Evolutionary conservation across 2,113 vertebrate genomes (phyloP).

Genomic region (Silurus meridionalis): DNA sequence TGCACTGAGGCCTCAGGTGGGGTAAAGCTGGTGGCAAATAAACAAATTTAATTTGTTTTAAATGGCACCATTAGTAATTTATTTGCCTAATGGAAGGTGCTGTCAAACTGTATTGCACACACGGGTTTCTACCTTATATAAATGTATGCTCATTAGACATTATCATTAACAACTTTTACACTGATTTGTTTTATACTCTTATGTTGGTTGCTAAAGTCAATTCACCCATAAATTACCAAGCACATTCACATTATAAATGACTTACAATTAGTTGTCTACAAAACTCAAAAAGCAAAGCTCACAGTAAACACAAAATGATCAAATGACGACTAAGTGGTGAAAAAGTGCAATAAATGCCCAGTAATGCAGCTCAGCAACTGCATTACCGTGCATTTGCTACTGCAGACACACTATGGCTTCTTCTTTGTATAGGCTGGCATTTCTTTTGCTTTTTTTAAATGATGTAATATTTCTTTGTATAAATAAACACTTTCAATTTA

Average conservation of each 20-base stretch:
- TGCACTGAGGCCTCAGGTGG: neutral
- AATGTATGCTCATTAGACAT: neutral
- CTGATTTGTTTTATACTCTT: neutral
- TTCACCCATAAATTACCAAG: neutral
- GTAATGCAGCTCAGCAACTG: neutral
- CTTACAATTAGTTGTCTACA: neutral
- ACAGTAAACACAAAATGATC: neutral
- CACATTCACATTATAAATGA: neutral
- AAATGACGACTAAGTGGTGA: neutral
- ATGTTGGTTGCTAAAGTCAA: neutral
- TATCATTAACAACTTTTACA: neutral
- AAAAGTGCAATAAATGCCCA: neutral
- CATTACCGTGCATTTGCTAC: neutral
- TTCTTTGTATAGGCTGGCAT: too few relatives aligned
- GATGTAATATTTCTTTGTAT: too few relatives aligned
- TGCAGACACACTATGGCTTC: neutral
- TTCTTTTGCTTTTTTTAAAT: neutral
- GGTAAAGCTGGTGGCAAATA: conserved; percentile 7
- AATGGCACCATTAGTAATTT: neutral
- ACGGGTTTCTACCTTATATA: neutral
- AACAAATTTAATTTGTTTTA: neutral
- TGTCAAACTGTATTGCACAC: neutral
- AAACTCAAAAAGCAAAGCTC: neutral
- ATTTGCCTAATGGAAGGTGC: neutral
- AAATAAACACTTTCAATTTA: neutral